Base-by-base conservation (phyloP, 2,888 invertebrate genomes). In the Malachius bipustulatus region DNA sequence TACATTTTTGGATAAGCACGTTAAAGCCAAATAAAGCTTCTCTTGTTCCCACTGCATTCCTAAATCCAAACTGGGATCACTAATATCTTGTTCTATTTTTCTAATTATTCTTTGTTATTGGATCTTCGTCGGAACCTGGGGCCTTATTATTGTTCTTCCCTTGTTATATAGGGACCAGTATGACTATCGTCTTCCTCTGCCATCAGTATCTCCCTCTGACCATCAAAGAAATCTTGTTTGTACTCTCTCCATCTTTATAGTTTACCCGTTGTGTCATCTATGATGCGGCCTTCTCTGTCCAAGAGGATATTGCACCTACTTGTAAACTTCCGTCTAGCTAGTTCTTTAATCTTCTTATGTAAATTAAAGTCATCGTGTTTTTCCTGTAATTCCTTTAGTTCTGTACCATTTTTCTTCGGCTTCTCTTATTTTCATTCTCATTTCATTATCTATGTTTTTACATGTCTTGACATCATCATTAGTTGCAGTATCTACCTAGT, bases 61-160 rank as follows among this genome's bases (percentile, higher is more conserved):
- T 19, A n/a, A 19, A 19, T n/a, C 24, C 24, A 19, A 19, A 19
- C n/a, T 19, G 24, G 24, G 24, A 8, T 19, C 24, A 19, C n/a
- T 19, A n/a, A 19, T 19, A n/a, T 8, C 24, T n/a, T 8, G 24
- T 19, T 19, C 24, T n/a, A 19, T 8, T 19, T 19, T 19, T 8
- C n/a, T 6, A 19, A 19, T 8, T 8, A 19, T 8, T n/a, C n/a
- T 19, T 19, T 19, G n/a, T n/a, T n/a, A n/a, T 19, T 19, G 24
- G 24, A 8, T 8, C n/a, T n/a, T 19, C 6, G n/a, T 28, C 4
- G 33, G 16, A 12, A 32, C 15, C 11, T 8, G 15, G 13, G n/a
- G 38, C n/a, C n/a, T n/a, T n/a, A n/a, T n/a, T n/a, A n/a, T n/a
- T n/a, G 6, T 19, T 19, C 24, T 19, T 19, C 24, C 24, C 24